A percentile compares a stretch with the other conserved stretches of the same genome.
These are phyloP conservation scores for Steinernema hermaphroditum DNA, from an alignment of 2,888 invertebrate species.

Conservation along the genomic window DNA sequence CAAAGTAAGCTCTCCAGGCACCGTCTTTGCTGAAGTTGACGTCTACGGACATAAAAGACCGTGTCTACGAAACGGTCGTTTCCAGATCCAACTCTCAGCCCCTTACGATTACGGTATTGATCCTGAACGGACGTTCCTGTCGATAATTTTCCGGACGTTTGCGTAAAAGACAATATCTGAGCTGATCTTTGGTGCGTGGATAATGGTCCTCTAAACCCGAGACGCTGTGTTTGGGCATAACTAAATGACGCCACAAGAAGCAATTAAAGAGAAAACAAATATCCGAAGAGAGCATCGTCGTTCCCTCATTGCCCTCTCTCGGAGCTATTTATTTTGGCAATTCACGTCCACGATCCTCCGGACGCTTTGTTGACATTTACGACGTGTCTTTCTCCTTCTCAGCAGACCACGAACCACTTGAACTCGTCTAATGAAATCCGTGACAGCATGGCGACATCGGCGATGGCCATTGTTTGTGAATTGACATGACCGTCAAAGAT, in stretches of 20 bases:
- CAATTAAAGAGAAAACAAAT: neutral
- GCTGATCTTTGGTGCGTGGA: no score
- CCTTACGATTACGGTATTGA: no score
- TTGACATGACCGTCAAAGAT: conserved; percentile 17
- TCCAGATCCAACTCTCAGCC: no score
- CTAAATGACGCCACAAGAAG: conserved; percentile 32
- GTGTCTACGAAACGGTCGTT: no score
- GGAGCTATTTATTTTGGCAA: neutral
- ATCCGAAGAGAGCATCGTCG: neutral
- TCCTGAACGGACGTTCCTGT: no score
- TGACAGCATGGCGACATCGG: neutral
- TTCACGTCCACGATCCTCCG: neutral
- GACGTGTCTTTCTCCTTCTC: neutral
- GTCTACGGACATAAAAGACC: no score
- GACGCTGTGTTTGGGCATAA: no score
- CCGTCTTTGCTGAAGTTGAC: no score
- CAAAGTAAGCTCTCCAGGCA: no score
- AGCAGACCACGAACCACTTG: neutral
- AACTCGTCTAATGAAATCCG: conserved; percentile 24
- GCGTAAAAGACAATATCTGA: no score
- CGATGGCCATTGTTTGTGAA: neutral
- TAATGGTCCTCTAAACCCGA: no score
- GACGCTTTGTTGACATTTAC: conserved; percentile 17
- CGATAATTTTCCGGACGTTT: no score
- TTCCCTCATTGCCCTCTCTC: neutral